Evolutionary conservation across 2,113 vertebrate species (phyloP), one percentile per base, ranked within the genome.

Genomic region (Lagopus muta): DNA sequence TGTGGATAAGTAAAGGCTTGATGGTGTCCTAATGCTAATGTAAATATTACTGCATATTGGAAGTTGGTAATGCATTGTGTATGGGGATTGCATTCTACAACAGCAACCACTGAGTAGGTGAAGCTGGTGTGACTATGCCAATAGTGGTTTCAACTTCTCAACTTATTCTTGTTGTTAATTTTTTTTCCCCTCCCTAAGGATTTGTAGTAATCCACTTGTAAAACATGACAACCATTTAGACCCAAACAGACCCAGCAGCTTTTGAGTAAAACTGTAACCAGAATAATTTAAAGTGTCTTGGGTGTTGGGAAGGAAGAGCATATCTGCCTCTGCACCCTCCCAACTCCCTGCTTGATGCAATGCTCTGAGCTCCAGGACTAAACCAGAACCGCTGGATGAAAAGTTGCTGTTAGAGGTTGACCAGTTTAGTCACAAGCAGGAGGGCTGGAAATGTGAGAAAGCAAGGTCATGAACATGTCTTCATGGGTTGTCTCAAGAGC

Each of bases 1-100:
- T 96, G 95, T 93, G 97, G 93, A 96, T 96, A 98, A 98, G 95
- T 96, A 97, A 97, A 96, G 40, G 79, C 91, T 67, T 92, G 76
- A 75, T 97, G 92, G 88, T 81, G 88, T 77, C 82, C 96, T 96
- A 95, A 96, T 95, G 97, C 86, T 94, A 96, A 97, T 96, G 96
- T 90, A 96, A 97, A 97, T 96, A 96, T 96, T 95, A 95, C 94
- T 60, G 2, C 90, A 79, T 91, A 94, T 85, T 85, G 90, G 90
- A 95, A 96, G 77, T 82, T 38, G 8, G 94, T 91, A 96, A 95
- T 71, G 69, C 58, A 60, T 54, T 11, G 0, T 84, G 88, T 47
- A 48, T 3, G 1, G 67, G 72, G 92, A 93, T 70, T 76, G 25
- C 38, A 43, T 90, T 92, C 74, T 70, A 62, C 67, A 82, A 74